These are phyloP conservation scores for Crotalus viridis DNA, from an alignment of 2,113 vertebrate species.

Conservation along the genomic window DNA sequence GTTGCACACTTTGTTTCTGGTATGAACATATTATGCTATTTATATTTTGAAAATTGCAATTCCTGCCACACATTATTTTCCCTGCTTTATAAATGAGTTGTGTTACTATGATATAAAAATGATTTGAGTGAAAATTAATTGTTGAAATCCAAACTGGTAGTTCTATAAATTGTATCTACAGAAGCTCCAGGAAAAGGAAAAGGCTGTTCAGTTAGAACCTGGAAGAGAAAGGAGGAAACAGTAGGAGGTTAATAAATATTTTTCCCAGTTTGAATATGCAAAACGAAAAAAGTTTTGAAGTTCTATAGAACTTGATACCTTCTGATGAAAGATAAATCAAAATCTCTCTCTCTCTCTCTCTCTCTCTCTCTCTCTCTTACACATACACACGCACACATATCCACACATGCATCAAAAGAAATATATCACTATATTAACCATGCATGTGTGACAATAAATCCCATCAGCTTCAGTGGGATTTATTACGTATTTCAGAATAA, in stretches of 20 bases:
- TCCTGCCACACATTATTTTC: neutral
- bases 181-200: constrained; percentile 11
- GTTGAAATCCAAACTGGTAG: neutral
- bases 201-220: neutral
- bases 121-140: neutral
- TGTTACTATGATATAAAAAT: neutral
- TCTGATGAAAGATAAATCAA: neutral
- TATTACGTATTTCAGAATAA: neutral
- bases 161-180: constrained; percentile 18
- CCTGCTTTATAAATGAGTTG: constrained; percentile 4
- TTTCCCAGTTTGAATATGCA: neutral
- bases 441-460: neutral
- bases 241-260: neutral
- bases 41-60: neutral
- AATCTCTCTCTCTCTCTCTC: neutral
- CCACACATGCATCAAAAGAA: neutral
- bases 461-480: neutral
- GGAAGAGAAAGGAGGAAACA: neutral
- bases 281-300: neutral
- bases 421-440: neutral
- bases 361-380: neutral
- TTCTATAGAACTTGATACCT: neutral
- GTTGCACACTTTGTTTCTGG: neutral
- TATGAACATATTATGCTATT: neutral
- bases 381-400: no score